These are phyloP conservation scores for Oophaga sylvatica DNA, from an alignment of 2,797 vertebrate species.

Conservation along the genomic window DNA sequence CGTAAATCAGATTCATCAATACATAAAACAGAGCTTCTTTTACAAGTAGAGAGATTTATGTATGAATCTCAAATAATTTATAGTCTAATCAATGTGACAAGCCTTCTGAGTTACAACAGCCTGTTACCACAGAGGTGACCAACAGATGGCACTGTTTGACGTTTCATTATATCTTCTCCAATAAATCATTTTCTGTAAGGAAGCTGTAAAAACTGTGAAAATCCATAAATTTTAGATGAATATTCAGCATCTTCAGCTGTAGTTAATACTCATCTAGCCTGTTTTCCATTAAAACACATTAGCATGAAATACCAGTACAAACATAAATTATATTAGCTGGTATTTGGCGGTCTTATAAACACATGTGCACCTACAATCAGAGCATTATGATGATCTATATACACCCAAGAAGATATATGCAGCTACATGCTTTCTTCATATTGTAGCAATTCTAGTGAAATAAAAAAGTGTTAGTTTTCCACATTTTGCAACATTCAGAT, in stretches of 20 bases:
- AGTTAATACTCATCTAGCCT: not conserved
- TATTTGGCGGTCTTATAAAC: not conserved
- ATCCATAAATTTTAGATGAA: not conserved
- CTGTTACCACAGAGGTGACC: not conserved
- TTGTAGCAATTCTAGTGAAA: not conserved
- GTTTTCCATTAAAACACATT: not conserved
- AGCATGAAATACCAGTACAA: not conserved
- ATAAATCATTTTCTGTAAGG: not conserved
- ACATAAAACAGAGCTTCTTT: not conserved
- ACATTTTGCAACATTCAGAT: not conserved
- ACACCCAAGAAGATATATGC: not conserved
- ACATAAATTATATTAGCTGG: not conserved
- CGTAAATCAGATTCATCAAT: not conserved
- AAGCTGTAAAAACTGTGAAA: not conserved
- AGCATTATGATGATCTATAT: not conserved
- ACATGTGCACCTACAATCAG: not conserved
- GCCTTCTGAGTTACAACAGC: not conserved
- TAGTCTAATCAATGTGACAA: not conserved
- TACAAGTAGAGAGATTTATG: not conserved
- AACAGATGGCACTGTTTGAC: conserved; percentile 29
- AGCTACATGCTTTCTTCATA: not conserved
- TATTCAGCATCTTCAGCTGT: not conserved
- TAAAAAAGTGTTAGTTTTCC: not conserved
- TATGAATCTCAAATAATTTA: too few relatives aligned
- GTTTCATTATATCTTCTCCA: not conserved